A percentile compares a stretch with the other conserved stretches of the same genome.
These are phyloP conservation scores for Zaprionus inermis DNA, from an alignment of 1,140 invertebrate genomes.

Conservation along the genomic window DNA sequence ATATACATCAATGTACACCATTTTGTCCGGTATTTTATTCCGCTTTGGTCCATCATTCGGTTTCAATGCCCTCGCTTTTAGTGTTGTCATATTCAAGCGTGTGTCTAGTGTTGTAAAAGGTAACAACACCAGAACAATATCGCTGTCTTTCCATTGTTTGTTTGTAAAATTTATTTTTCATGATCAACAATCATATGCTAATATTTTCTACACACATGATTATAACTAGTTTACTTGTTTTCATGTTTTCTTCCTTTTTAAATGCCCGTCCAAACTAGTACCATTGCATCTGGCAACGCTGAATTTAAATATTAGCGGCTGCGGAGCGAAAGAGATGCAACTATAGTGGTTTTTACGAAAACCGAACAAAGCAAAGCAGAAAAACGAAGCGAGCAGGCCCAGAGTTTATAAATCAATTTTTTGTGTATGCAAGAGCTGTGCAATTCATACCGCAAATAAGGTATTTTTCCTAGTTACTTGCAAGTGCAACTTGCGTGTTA, in stretches of 20 bases:
- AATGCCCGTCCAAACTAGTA: not conserved
- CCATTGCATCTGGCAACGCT: slow-evolving; percentile 57
- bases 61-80: slow-evolving; percentile 72
- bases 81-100: slow-evolving; percentile 57
- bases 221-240: not conserved
- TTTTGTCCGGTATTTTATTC: slow-evolving; percentile 80
- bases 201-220: not conserved
- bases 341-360: slow-evolving; percentile 51
- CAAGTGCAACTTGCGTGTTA: slow-evolving; percentile 27
- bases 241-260: not conserved
- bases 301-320: slow-evolving; percentile 16
- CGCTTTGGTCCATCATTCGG: slow-evolving; percentile 69
- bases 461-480: slow-evolving; percentile 37
- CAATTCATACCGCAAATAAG: slow-evolving; percentile 62
- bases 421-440: slow-evolving; percentile 79
- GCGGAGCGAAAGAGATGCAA: slow-evolving; percentile 57
- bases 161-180: not conserved
- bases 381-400: slow-evolving; percentile 73
- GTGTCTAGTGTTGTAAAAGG: slow-evolving; percentile 49
- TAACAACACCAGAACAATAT: not conserved
- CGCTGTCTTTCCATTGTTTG: slow-evolving; percentile 16
- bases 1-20: slow-evolving; percentile 58
- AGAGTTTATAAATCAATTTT: slow-evolving; percentile 83
- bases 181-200: not conserved
- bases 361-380: slow-evolving; percentile 71